Conservation (phyloP, 2,888 invertebrate species). For the Rotaria sp. region DNA sequence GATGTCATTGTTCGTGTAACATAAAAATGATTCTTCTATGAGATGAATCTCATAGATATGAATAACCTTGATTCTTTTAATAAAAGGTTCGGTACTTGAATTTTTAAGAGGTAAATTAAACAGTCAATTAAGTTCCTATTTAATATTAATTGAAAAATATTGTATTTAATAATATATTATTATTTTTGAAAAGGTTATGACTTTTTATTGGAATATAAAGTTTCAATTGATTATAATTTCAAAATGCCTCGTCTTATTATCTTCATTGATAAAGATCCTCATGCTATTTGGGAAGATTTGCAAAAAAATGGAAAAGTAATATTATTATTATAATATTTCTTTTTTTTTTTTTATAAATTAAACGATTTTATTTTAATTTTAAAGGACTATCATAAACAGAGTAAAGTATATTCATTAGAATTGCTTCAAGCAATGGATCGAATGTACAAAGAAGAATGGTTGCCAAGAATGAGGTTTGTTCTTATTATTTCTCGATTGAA, state of each 20-base stretch:
- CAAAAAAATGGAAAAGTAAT: constrained; percentile 1
- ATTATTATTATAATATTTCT: background rate
- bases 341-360: background rate
- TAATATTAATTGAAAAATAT: no score
- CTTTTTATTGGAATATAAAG: constrained; percentile 20
- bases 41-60: no score
- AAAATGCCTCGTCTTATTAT: constrained; percentile 24
- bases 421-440: constrained; percentile 25
- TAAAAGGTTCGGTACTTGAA: no score
- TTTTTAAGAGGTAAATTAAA: no score
- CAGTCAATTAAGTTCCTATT: no score
- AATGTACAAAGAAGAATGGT: constrained; percentile 11
- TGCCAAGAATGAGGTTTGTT: constrained; percentile 27
- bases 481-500: background rate
- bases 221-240: constrained; percentile 3
- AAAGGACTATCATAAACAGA: constrained; percentile 9
- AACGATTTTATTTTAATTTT: background rate
- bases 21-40: no score
- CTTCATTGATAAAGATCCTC: background rate
- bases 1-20: background rate
- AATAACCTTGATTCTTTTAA: no score
- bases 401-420: constrained; percentile 24
- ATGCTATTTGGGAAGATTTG: constrained; percentile 3
- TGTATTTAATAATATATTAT: no score
- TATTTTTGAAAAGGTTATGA: background rate